Base-by-base conservation (phyloP, 2,113 vertebrate species). In the Phylloscopus whistleri region DNA sequence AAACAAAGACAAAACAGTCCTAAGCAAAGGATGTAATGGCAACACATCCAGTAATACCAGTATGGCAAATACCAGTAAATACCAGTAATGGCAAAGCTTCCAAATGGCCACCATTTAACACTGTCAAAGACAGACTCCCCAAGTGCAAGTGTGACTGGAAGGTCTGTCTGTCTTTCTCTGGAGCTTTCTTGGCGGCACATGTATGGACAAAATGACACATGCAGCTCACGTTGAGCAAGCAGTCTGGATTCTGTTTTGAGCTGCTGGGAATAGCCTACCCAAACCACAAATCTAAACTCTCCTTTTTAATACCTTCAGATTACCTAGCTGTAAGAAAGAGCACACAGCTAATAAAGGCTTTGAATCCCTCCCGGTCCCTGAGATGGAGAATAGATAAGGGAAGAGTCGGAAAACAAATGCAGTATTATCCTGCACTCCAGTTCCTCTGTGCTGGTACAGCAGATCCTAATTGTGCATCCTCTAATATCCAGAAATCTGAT, bases 401-500 rank as follows among this genome's bases (percentile, higher is more conserved):
- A 87, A 64, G 37, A 44, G 23, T 11, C 7, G 31, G 37, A 88
- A 88, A 88, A 93, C 72, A 83, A 63, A 92, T 21, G 23, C 14
- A 44, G 39, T 15, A 58, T 95, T 77, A 62, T 58, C 23, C 39
- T 67, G 39, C 26, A 15, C 13, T 72, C 56, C 82, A 37, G 13
- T n/a, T 96, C 39, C 28, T 56, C 62, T 72, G 26, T 35, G 53
- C 62, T 87, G 44, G 56, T 23, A 89, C 30, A 87, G 31, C 5
- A 0, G 41, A 89, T 66, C 24, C 28, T 87, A 82, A 85, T 23
- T 75, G 66, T 41, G 13, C 44, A 75, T 52, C 39, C 49, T 89
- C 52, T 84, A 89, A 62, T 15, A 89, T 41, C 41, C 35, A 73
- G 53, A 91, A 96, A 91, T 76, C 43, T 91, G 46, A 95, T 83